These are phyloP conservation scores for Anas bernieri DNA, from an alignment of 2,797 vertebrate species.

Conservation along the genomic window DNA sequence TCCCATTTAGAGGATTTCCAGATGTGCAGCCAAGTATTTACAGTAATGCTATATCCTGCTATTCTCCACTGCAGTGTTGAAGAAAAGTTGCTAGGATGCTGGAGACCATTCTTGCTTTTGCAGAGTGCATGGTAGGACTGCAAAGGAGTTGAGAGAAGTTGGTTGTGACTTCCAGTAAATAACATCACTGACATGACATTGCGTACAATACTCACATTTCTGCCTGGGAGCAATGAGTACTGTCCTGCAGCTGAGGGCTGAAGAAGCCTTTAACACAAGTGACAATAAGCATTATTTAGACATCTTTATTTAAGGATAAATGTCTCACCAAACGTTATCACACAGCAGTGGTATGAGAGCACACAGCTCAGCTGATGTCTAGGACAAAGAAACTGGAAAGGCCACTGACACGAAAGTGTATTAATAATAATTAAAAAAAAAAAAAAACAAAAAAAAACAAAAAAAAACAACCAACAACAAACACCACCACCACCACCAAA, in stretches of 20 bases:
- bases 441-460: too few species aligned
- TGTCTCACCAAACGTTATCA: not conserved
- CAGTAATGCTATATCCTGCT: not conserved
- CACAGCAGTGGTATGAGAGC: not conserved
- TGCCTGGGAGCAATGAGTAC: not conserved
- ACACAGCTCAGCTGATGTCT: not conserved
- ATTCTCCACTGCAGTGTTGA: not conserved
- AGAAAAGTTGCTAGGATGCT: not conserved
- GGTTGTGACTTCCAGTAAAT: not conserved
- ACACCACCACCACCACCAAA: too few species aligned
- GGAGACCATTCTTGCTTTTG: not conserved
- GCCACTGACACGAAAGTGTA: too few species aligned
- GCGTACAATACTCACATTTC: not conserved
- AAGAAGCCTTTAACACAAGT: not conserved
- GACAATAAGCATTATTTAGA: not conserved
- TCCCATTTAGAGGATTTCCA: not conserved
- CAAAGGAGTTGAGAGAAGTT: not conserved
- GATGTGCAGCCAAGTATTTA: not conserved
- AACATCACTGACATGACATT: not conserved
- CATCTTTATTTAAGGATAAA: not conserved
- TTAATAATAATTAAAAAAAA: not conserved
- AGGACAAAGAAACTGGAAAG: not conserved
- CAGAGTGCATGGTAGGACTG: not conserved
- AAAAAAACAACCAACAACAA: not conserved
- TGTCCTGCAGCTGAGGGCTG: not conserved